phyloP scores from a whole-genome alignment of 1,140 invertebrate genomes.

The Pseudachorutes palmiensis region DNA sequence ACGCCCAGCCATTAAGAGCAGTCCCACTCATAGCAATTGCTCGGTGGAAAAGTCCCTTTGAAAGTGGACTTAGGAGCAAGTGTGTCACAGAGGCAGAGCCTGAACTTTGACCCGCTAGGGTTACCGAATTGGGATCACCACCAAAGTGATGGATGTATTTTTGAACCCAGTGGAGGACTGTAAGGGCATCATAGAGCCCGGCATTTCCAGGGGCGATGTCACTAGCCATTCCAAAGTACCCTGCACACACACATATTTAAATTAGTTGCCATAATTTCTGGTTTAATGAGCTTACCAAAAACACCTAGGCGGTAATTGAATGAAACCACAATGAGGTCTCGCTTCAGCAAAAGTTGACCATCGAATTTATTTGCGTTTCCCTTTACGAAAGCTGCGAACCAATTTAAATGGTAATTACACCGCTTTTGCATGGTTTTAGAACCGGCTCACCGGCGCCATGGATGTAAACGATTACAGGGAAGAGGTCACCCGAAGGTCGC shows the following conservation, averaged over 20 bases:
- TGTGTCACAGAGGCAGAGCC: not conserved
- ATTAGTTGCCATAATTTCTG: not conserved
- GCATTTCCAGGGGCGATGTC: conserved; percentile 1
- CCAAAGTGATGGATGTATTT: conserved; percentile 16
- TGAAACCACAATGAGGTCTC: conserved; percentile 9
- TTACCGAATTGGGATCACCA: conserved; percentile 13
- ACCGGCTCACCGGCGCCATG: conserved; percentile 10
- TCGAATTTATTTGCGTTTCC: not conserved
- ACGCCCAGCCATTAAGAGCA: conserved; percentile 12
- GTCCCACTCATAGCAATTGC: not conserved
- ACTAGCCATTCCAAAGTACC: not conserved
- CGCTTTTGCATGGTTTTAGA: too few relatives aligned
- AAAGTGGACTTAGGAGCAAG: conserved; percentile 1
- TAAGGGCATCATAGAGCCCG: not conserved
- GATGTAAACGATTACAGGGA: conserved; percentile 14
- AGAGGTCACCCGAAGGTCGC: not conserved
- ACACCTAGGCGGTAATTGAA: conserved; percentile 14
- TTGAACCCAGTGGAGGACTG: conserved; percentile 8
- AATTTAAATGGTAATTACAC: too few relatives aligned
- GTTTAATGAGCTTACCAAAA: not conserved
- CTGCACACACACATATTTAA: not conserved
- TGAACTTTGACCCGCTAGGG: conserved; percentile 11
- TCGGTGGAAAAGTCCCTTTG: conserved; percentile 1
- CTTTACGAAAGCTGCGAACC: not conserved
- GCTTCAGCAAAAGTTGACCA: conserved; percentile 9